These are phyloP conservation scores for Aricia agestis DNA, from an alignment of 1,140 invertebrate species.

Conservation along the genomic window DNA sequence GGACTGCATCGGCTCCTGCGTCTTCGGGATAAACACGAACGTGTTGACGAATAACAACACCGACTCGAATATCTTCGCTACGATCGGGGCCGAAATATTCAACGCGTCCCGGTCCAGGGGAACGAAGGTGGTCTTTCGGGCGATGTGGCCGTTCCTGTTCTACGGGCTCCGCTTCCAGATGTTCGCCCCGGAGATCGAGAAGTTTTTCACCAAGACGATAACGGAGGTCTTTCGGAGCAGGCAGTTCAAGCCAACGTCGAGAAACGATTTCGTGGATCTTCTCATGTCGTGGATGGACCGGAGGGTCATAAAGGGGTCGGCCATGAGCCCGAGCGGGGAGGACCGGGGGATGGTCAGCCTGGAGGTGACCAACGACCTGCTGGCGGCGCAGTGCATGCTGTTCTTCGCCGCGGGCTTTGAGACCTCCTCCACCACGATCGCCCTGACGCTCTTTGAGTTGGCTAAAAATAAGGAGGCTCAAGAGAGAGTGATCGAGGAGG, in stretches of 20 bases:
- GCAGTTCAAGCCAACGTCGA: slow-evolving; percentile 20
- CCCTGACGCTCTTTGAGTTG: slow-evolving; percentile 34
- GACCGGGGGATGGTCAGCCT: slow-evolving; percentile 21
- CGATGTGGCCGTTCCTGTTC: slow-evolving; percentile 37
- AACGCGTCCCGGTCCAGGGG: slow-evolving; percentile 26
- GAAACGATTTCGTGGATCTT: slow-evolving; percentile 39
- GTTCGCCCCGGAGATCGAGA: slow-evolving; percentile 27
- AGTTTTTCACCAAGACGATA: slow-evolving; percentile 33
- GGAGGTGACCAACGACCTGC: slow-evolving; percentile 28
- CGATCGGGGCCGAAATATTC: slow-evolving; percentile 31
- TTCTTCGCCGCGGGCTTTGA: slow-evolving; percentile 39
- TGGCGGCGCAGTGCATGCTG: slow-evolving; percentile 30
- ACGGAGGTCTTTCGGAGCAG: slow-evolving; percentile 28
- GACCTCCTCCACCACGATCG: slow-evolving; percentile 32
- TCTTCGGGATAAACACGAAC: slow-evolving; percentile 33
- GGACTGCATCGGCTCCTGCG: slow-evolving; percentile 34
- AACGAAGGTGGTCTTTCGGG: slow-evolving; percentile 24
- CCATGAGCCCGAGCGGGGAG: slow-evolving; percentile 19
- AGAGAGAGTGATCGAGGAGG: slow-evolving; percentile 28
- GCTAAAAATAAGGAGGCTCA: slow-evolving; percentile 32
- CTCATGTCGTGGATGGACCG: slow-evolving; percentile 30
- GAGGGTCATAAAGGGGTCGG: slow-evolving; percentile 28
- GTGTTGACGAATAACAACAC: slow-evolving; percentile 25
- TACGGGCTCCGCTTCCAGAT: slow-evolving; percentile 30
- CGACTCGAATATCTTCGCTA: slow-evolving; percentile 26